Evolutionary conservation across 2,113 vertebrate genomes (phyloP).

Genomic region (Odocoileus hemionus): DNA sequence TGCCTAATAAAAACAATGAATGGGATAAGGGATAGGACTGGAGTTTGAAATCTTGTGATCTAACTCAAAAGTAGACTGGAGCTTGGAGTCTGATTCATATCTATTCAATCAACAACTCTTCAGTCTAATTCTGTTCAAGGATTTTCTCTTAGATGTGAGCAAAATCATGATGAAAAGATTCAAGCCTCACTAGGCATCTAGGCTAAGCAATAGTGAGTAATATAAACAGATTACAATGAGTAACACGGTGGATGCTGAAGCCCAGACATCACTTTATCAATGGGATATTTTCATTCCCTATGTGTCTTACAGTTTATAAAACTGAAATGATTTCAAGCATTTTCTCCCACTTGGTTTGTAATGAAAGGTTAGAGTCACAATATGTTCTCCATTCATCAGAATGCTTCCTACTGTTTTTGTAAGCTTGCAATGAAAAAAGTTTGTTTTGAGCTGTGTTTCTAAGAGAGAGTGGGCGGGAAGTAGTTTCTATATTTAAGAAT

Average conservation of each 20-base stretch:
- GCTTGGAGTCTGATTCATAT: background rate
- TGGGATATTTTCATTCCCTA: background rate
- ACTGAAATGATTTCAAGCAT: background rate
- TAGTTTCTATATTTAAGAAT: slow-evolving; percentile 52
- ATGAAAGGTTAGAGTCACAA: slow-evolving; percentile 23
- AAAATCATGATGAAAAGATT: background rate
- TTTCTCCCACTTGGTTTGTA: background rate
- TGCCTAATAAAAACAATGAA: background rate
- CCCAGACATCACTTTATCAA: background rate
- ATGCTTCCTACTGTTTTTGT: slow-evolving; percentile 6
- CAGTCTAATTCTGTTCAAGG: slow-evolving; percentile 19
- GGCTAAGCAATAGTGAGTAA: background rate
- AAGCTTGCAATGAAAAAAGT: slow-evolving; percentile 12
- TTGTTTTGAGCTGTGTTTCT: slow-evolving; percentile 32
- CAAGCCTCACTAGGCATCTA: background rate
- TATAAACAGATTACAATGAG: slow-evolving; percentile 5
- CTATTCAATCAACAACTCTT: slow-evolving; percentile 1
- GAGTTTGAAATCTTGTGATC: background rate
- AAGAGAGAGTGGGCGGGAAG: background rate
- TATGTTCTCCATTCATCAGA: slow-evolving; percentile 53
- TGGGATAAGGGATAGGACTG: background rate
- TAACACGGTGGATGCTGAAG: background rate
- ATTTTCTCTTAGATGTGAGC: background rate
- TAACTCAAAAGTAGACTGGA: background rate
- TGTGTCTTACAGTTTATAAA: slow-evolving; percentile 12